Evolutionary conservation across 1,140 invertebrate species (phyloP).

Genomic region (Euwallacea fornicatus): DNA sequence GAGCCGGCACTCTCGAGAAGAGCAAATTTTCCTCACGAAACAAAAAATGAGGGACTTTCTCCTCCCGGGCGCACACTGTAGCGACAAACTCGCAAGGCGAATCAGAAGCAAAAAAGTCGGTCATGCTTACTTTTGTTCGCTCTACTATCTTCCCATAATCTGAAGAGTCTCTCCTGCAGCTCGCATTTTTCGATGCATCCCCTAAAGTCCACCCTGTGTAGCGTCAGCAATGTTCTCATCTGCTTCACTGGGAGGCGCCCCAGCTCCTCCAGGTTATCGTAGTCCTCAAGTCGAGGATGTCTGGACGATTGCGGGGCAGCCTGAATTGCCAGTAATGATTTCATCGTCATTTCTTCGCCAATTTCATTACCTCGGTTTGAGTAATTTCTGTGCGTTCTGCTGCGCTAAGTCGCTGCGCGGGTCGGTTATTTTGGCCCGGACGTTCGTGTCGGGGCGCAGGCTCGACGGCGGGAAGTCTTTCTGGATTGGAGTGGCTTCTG

Average conservation of each 20-base stretch:
- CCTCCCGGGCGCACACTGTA: no score
- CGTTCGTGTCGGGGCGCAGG: no score
- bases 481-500: no score
- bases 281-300: slow-evolving; percentile 50
- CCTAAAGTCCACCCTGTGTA: slow-evolving; percentile 83
- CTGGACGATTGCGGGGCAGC: slow-evolving; percentile 40
- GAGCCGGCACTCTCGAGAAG: no score
- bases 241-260: slow-evolving; percentile 68
- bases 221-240: slow-evolving; percentile 74
- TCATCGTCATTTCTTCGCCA: no score
- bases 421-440: not conserved
- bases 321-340: slow-evolving; percentile 7
- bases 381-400: no score
- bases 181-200: slow-evolving; percentile 84
- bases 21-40: no score
- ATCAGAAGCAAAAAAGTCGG: no score
- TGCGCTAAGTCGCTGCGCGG: not conserved
- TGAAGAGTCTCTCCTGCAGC: slow-evolving; percentile 70
- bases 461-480: no score
- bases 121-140: slow-evolving; percentile 26
- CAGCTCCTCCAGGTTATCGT: slow-evolving; percentile 53
- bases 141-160: slow-evolving; percentile 65
- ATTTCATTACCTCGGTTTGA: no score
- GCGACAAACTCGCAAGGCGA: no score
- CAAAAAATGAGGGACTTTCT: no score